Evolutionary conservation across 2,888 invertebrate genomes (phyloP).

Genomic region (Pterostichus madidus): DNA sequence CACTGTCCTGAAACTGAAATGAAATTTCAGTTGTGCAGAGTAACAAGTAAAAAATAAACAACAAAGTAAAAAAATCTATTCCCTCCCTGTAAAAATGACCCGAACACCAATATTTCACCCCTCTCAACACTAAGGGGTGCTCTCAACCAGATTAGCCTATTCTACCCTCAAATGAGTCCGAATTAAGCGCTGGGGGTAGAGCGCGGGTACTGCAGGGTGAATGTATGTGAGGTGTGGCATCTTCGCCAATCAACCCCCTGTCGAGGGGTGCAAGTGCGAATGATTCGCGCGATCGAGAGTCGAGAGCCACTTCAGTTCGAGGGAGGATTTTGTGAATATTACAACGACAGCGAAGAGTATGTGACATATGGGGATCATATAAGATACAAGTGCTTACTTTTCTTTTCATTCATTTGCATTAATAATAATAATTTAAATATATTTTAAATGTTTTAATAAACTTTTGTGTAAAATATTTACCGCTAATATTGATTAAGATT

Average conservation of each 20-base stretch:
- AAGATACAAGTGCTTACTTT: too few relatives aligned
- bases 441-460: too few relatives aligned
- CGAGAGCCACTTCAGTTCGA: conserved; percentile 12
- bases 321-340: not conserved
- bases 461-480: too few relatives aligned
- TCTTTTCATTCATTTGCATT: too few relatives aligned
- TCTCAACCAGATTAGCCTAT: conserved; percentile 44
- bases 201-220: not conserved
- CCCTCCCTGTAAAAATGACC: conserved; percentile 1
- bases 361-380: too few relatives aligned
- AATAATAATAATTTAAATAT: too few relatives aligned
- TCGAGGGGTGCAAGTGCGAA: not conserved
- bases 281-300: conserved; percentile 13
- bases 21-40: too few relatives aligned
- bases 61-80: too few relatives aligned
- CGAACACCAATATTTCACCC: conserved; percentile 15
- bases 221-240: conserved; percentile 41
- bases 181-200: conserved; percentile 7
- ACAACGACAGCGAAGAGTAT: too few relatives aligned
- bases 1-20: too few relatives aligned
- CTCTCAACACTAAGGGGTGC: not conserved
- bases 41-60: too few relatives aligned
- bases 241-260: conserved; percentile 44
- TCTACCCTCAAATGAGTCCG: conserved; percentile 7
- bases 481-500: too few relatives aligned